Evolutionary conservation across 2,113 vertebrate genomes (phyloP), one percentile per base, ranked within the genome.

Genomic region (Macheiramphus alcinus): DNA sequence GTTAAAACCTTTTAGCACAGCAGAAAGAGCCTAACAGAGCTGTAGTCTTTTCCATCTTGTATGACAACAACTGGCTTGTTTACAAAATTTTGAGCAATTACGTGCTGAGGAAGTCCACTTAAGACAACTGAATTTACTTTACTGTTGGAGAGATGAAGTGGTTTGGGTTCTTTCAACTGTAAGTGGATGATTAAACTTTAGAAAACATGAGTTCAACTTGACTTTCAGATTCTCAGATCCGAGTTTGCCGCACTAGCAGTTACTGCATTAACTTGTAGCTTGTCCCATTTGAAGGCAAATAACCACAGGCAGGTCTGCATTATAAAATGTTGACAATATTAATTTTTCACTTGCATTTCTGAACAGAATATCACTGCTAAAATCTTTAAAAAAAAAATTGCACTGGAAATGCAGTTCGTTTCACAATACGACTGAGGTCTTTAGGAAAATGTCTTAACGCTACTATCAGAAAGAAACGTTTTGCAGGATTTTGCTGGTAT

Each of bases 71-170:
- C 34, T 56, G 67, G 6, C 23, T 87, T 88, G 48, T 92, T 96
- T 90, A 93, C 65, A 92, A 78, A 86, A 93, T 88, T 79, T 74
- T 83, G 80, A 96, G 65, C 43, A 89, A 92, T 92, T 94, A 81
- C 0, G 0, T 88, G 65, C 52, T 88, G 67, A 78, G 80, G 52
- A 93, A 95, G 43, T 84, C 80, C 80, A 79, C 80, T 95, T 84
- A 79, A 92, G 75, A 58, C 42, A 92, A 80, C 38, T 6, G 1
- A 36, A 65, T 92, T 93, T 88, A 81, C 53, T 70, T 68, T 79
- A 10, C 10, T 71, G 16, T 55, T 80, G 17, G 27, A 86, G 27
- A 88, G 32, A 90, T 74, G 1, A 78, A 86, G 38, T 80, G 38
- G 0, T 80, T 83, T 75, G 15, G 31, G 19, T 47, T 3, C 25